Conservation (phyloP, 2,797 vertebrate genomes). For the Notoglanidium macrostoma region DNA sequence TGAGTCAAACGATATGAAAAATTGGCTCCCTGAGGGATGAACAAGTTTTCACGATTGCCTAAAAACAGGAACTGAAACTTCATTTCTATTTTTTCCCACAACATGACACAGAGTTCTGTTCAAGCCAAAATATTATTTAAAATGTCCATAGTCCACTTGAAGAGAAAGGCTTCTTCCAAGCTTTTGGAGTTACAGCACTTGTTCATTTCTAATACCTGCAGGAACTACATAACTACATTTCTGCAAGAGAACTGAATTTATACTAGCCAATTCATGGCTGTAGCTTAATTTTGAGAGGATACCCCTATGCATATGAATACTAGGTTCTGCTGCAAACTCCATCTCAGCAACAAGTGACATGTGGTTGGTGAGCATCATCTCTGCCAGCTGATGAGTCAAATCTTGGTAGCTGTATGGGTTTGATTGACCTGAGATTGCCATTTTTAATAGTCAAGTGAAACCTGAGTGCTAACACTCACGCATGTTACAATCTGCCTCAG, state of each 20-base stretch:
- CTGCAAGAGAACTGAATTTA: neutral
- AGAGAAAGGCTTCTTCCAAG: neutral
- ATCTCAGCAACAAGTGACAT: neutral
- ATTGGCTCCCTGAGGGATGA: conserved; percentile 23
- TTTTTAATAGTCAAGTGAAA: neutral
- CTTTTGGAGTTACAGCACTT: too few relatives aligned
- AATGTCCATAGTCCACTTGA: neutral
- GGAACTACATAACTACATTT: neutral
- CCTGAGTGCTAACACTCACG: neutral
- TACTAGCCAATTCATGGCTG: neutral
- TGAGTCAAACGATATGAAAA: conserved; percentile 1
- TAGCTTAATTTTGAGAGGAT: neutral
- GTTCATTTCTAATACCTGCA: neutral
- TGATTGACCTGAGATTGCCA: neutral
- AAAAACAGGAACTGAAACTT: conserved; percentile 23
- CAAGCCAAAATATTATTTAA: conserved; percentile 11
- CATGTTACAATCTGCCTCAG: too few relatives aligned
- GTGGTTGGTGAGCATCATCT: neutral
- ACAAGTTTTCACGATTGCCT: conserved; percentile 27
- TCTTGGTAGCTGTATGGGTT: neutral
- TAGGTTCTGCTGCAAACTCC: neutral
- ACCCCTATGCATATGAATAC: neutral
- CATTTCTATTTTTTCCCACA: conserved; percentile 24
- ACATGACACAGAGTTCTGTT: neutral
- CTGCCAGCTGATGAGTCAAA: neutral